A percentile compares a stretch with the other conserved stretches of the same genome.
These are phyloP conservation scores for Iphiclides podalirius DNA, from an alignment of 2,888 invertebrate genomes.

Conservation along the genomic window DNA sequence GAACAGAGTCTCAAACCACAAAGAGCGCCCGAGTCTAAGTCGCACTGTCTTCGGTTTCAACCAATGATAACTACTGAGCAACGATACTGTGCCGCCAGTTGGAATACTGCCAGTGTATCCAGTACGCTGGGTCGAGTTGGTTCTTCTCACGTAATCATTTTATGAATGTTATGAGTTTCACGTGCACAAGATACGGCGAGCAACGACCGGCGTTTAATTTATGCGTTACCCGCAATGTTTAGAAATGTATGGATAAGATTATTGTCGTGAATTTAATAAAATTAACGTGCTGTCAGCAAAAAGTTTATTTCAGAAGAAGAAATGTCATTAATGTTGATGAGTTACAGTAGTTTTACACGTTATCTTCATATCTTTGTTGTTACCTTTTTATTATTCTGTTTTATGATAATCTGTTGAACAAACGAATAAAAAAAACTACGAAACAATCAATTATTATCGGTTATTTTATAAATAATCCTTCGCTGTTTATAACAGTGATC, in stretches of 20 bases:
- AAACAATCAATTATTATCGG: no score
- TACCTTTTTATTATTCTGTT: no score
- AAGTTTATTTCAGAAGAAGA: no score
- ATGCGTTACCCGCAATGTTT: conserved; percentile 35
- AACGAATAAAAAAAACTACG: no score
- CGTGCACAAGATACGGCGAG: conserved; percentile 48
- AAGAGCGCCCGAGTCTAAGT: not conserved
- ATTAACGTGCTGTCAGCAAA: no score
- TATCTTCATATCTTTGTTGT: no score
- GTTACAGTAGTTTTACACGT: no score
- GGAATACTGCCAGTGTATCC: conserved; percentile 28
- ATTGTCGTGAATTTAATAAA: not conserved
- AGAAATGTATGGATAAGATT: conserved; percentile 27
- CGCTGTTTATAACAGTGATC: no score
- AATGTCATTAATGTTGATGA: no score
- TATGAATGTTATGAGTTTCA: conserved; percentile 60
- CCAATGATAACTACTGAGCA: conserved; percentile 18
- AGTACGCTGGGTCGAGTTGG: conserved; percentile 34
- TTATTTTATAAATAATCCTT: no score
- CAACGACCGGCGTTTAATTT: conserved; percentile 45
- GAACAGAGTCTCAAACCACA: conserved; percentile 1
- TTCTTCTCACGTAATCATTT: conserved; percentile 63
- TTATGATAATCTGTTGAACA: no score
- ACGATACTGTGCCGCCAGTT: conserved; percentile 25
- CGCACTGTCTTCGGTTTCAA: conserved; percentile 9